These are phyloP conservation scores for Cryptocephalus moraei DNA, from an alignment of 2,888 invertebrate species.

Conservation along the genomic window DNA sequence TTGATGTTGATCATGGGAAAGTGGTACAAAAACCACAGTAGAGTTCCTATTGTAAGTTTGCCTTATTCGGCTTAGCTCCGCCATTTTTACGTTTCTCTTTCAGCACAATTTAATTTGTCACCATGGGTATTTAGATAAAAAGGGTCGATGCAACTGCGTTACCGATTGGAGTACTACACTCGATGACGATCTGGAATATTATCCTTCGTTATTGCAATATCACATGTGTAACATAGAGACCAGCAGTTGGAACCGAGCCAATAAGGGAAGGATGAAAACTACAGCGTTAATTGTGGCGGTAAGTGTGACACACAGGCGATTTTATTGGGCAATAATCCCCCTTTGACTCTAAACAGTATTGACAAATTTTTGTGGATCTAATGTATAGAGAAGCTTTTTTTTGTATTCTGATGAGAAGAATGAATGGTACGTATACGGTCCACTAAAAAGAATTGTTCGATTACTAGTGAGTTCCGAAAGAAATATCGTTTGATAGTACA, in stretches of 20 bases:
- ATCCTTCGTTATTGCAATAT: conserved; percentile 31
- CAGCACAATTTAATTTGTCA: conserved; percentile 34
- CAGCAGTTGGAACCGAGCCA: conserved; percentile 30
- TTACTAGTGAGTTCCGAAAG: no score
- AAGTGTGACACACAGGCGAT: conserved; percentile 8
- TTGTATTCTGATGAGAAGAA: no score
- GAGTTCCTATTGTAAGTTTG: no score
- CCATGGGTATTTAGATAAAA: conserved; percentile 29
- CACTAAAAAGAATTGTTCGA: no score
- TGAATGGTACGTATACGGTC: no score
- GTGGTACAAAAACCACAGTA: no score
- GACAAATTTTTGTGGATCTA: no score
- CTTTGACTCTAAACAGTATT: no score
- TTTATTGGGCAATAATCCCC: not conserved
- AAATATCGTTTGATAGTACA: no score
- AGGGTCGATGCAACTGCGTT: conserved; percentile 35
- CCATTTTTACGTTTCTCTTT: conserved; percentile 2
- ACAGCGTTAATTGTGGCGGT: conserved; percentile 29
- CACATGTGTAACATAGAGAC: conserved; percentile 39
- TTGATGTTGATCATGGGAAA: no score
- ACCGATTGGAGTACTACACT: conserved; percentile 35
- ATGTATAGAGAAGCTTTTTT: no score
- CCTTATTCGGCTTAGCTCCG: no score
- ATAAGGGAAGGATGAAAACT: conserved; percentile 27
- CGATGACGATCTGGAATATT: conserved; percentile 27